Evolutionary conservation across 1,140 invertebrate genomes (phyloP).

Genomic region (Zaprionus gabonicus): DNA sequence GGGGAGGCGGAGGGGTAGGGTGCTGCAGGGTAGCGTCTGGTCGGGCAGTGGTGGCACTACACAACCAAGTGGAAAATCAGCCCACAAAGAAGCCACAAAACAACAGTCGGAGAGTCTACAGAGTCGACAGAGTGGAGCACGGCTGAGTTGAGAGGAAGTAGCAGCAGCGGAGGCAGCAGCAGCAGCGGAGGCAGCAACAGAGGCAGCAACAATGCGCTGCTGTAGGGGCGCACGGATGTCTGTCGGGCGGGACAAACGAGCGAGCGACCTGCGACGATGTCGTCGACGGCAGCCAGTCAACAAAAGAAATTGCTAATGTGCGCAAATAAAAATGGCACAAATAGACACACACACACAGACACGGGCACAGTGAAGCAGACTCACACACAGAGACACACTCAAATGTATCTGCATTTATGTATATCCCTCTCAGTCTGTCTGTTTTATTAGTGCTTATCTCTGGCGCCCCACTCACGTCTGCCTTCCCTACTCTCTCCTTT

Average conservation of each 20-base stretch:
- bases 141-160: background rate
- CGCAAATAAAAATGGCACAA: conserved; percentile 77
- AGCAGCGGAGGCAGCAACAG: background rate
- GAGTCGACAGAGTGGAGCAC: conserved; percentile 5
- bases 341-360: conserved; percentile 44
- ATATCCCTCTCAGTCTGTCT: background rate
- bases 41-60: background rate
- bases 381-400: conserved; percentile 17
- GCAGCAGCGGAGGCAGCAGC: background rate
- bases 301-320: conserved; percentile 79
- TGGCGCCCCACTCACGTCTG: background rate
- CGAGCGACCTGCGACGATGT: conserved; percentile 33
- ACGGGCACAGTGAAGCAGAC: conserved; percentile 8
- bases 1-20: background rate
- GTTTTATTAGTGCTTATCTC: conserved; percentile 8
- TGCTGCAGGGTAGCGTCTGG: background rate
- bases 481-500: background rate
- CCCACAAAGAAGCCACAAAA: conserved; percentile 51
- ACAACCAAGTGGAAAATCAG: conserved; percentile 63
- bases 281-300: conserved; percentile 51
- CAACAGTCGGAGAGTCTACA: conserved; percentile 13
- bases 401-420: conserved; percentile 2
- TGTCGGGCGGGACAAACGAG: conserved; percentile 17
- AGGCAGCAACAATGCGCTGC: background rate
- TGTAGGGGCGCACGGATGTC: background rate